Evolutionary conservation across 2,113 vertebrate species (phyloP).

Genomic region (Coryphaenoides rupestris): DNA sequence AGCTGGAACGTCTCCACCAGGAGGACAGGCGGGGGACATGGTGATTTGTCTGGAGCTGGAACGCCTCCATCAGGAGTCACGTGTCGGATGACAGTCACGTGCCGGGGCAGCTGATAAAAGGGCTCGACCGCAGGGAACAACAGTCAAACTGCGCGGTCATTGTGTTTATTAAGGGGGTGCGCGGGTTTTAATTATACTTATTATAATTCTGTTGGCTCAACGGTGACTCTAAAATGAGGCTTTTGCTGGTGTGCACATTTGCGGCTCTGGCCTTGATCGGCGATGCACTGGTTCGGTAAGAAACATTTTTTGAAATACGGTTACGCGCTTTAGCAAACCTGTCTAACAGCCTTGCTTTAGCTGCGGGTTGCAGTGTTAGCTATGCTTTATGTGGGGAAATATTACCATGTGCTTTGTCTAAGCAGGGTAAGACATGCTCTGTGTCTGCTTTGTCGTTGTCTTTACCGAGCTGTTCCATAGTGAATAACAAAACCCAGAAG

Average conservation of each 20-base stretch:
- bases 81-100: constrained; percentile 14
- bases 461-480: no score
- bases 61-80: constrained; percentile 9
- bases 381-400: no score
- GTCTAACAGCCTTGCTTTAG: no score
- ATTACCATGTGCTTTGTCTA: no score
- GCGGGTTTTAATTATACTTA: not conserved
- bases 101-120: constrained; percentile 45
- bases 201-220: not conserved
- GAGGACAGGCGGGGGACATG: no score
- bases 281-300: constrained; percentile 67
- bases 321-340: no score
- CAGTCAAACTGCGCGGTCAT: constrained; percentile 32
- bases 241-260: constrained; percentile 34
- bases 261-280: constrained; percentile 42
- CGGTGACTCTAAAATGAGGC: constrained; percentile 49
- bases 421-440: no score
- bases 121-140: constrained; percentile 1
- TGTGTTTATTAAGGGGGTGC: not conserved
- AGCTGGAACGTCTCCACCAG: no score
- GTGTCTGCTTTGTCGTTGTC: no score
- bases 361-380: no score
- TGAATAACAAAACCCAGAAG: no score
- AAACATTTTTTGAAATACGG: not conserved
- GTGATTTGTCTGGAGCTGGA: no score